These are phyloP conservation scores for Brachyistius frenatus DNA, from an alignment of 2,113 vertebrate species.

Conservation along the genomic window DNA sequence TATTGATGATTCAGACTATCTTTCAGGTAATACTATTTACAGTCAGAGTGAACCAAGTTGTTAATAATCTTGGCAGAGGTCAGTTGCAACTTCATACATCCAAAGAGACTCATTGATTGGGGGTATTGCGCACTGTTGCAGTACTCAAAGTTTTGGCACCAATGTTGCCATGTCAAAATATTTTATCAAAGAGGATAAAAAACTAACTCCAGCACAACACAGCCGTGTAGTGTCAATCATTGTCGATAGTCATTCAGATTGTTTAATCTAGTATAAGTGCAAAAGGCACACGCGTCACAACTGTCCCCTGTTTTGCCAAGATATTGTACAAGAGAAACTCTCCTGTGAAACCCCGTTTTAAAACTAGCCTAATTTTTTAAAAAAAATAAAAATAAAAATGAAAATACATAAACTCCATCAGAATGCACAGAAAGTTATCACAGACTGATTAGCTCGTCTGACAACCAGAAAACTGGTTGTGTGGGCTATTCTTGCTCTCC, in stretches of 20 bases:
- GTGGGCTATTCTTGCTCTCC: constrained; percentile 64
- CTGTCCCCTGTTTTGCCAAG: constrained; percentile 69
- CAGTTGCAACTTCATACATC: constrained; percentile 71
- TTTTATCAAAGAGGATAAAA: constrained; percentile 77
- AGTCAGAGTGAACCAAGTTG: constrained; percentile 65
- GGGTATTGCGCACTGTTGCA: constrained; percentile 58
- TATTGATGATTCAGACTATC: constrained; percentile 39
- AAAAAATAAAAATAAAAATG: constrained; percentile 24
- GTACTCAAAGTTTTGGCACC: constrained; percentile 74
- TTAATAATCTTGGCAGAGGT: constrained; percentile 71
- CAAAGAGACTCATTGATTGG: constrained; percentile 68
- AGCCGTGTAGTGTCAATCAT: constrained; percentile 75
- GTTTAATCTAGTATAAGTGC: constrained; percentile 79
- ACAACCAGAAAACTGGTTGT: constrained; percentile 68
- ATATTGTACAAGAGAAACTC: constrained; percentile 64
- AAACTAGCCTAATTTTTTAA: constrained; percentile 37
- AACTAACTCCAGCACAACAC: constrained; percentile 67
- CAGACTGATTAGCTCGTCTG: constrained; percentile 71
- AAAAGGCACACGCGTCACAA: constrained; percentile 84
- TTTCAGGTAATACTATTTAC: constrained; percentile 68
- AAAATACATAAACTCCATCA: constrained; percentile 46
- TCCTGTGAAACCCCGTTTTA: constrained; percentile 58
- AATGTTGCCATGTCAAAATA: constrained; percentile 71
- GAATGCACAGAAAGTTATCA: constrained; percentile 47
- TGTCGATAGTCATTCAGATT: constrained; percentile 80